Evolutionary conservation across 2,113 vertebrate genomes (phyloP), one percentile per base, ranked within the genome.

Genomic region (Nymphicus hollandicus): DNA sequence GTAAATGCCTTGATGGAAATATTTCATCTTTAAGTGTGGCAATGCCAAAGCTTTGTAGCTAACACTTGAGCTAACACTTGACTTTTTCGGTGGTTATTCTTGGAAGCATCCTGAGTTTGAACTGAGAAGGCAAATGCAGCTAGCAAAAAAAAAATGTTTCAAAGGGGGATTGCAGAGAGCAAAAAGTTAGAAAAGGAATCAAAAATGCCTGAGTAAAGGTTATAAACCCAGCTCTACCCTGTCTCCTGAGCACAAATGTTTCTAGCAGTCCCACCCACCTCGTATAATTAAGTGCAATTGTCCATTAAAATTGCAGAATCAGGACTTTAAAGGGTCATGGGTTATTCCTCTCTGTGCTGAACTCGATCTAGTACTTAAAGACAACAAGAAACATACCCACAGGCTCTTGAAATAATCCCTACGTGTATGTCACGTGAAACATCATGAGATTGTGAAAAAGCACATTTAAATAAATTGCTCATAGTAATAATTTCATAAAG

Each of bases 381-480:
- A 35, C 47, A 79, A 80, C 39, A 89, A 61, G 81, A 78, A 94
- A 84, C 74, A 79, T 60, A 88, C 35, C 53, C 77, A 70, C 18
- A 47, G 82, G 63, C 28, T 0, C 35, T 71, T 55, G 28, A 83
- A 93, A 89, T 91, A 80, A 87, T 93, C 82, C 58, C 60, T 79
- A 66, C 13, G 46, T 86, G 33, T 60, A 65, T 77, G 53, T 84
- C 65, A 72, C 73, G 52, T 82, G 88, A 92, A 95, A 82, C 88
- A 95, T n/a, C 78, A 68, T 23, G 78, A 91, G 71, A 78, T 55
- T 82, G 46, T 81, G 56, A 22, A 82, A 92, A 91, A 79, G 87
- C 16, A 94, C 49, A 90, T 94, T 92, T 91, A 88, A 96, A 93
- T 84, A 74, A 95, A 87, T 96, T 95, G 82, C 58, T 83, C 63